Evolutionary conservation across 2,797 vertebrate species (phyloP).

Genomic region (Cetoscarus ocellatus): DNA sequence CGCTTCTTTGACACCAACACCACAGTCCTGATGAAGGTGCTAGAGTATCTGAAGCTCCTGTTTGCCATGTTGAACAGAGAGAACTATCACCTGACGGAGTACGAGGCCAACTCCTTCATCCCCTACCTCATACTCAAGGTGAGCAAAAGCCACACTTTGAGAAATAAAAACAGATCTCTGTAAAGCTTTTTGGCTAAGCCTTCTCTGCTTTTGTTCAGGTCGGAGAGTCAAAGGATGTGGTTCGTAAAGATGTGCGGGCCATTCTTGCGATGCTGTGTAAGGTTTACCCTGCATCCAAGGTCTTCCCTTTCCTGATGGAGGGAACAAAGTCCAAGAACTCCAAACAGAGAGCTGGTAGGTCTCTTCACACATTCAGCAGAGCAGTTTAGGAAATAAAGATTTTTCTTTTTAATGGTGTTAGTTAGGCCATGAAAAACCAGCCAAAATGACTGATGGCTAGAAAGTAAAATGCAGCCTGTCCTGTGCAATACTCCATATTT

Average conservation of each 20-base stretch:
- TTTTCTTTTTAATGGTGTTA: too few species aligned
- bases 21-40: conserved; percentile 95
- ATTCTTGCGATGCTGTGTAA: conserved; percentile 95
- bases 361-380: background rate
- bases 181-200: background rate
- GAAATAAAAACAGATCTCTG: background rate
- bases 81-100: conserved; percentile 94
- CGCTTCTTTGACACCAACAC: conserved; percentile 99
- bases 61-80: conserved; percentile 92
- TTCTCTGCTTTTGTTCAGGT: conserved; percentile 81
- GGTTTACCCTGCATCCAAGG: conserved; percentile 96
- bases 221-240: conserved; percentile 96
- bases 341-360: conserved; percentile 94
- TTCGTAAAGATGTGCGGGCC: conserved; percentile 95
- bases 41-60: conserved; percentile 96
- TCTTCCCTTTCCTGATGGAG: conserved; percentile 98
- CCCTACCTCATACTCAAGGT: conserved; percentile 98
- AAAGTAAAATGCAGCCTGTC: too few species aligned
- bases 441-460: background rate
- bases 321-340: conserved; percentile 99
- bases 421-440: too few species aligned
- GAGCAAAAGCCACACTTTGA: background rate
- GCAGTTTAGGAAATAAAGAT: too few species aligned
- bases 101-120: conserved; percentile 95
- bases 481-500: too few species aligned